Conservation (phyloP, 2,113 vertebrate genomes). For the Calyptomena viridis region DNA sequence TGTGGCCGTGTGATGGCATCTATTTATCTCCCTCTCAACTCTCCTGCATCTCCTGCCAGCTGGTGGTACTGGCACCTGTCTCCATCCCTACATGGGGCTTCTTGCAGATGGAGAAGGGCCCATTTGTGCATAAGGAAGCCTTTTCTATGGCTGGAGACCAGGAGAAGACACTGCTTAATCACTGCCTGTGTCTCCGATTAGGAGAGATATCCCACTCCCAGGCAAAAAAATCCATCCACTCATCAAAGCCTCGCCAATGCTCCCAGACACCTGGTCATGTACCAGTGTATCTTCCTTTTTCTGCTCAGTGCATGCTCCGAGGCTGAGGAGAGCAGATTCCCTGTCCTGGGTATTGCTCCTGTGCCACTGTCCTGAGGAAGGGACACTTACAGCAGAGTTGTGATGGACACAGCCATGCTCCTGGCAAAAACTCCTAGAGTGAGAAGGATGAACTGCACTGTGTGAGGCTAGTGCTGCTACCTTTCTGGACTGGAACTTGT, state of each 20-base stretch:
- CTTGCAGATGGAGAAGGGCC: background rate
- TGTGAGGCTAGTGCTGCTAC: accelerated
- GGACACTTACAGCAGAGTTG: background rate
- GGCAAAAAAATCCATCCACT: background rate
- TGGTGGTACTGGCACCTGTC: accelerated
- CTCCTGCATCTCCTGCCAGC: background rate
- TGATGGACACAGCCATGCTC: accelerated
- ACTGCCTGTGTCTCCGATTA: background rate
- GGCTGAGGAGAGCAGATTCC: background rate
- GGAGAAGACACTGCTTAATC: background rate
- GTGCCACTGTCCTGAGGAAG: background rate
- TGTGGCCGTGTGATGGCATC: background rate
- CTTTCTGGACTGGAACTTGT: background rate
- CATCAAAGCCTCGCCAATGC: background rate
- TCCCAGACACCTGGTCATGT: background rate
- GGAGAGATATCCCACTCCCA: background rate
- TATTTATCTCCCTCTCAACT: background rate
- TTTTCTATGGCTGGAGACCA: background rate
- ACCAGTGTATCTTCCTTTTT: background rate
- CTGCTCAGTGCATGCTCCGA: background rate
- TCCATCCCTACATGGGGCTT: background rate
- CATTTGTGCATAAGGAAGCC: accelerated
- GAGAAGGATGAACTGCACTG: background rate
- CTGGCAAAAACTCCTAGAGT: background rate
- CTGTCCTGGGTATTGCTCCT: background rate